Evolutionary conservation across 2,888 invertebrate genomes (phyloP), one percentile per base, ranked within the genome.

Genomic region (Pristionchus entomophagus): DNA sequence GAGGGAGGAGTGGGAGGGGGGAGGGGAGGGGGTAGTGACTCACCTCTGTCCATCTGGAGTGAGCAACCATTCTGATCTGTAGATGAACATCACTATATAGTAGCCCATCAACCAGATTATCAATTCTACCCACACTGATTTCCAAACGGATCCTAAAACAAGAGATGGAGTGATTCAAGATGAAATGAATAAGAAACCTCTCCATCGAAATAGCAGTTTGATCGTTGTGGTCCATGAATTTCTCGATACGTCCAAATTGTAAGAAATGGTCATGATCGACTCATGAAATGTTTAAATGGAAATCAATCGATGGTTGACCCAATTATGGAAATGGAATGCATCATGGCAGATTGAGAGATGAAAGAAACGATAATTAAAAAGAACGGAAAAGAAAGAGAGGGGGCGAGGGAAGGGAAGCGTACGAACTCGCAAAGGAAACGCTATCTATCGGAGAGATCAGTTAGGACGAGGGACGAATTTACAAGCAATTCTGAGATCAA

Each of bases 241-340:
- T 26, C 91, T 89, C 17, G 89, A 88, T 45, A 91, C 90, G 85
- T 92, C 92, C 53, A 90, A 89, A 86, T 90, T 91, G 86, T 92
- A 92, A n/a, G 90, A 89, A 12, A 92, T 91, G 4, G 92, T 92
- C 92, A 92, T n/a, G n/a, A n/a, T 92, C 80, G 29, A 22, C 19
- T 35, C 3, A 8, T 14, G 38, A 22, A 38, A 22, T 3, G 22
- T 4, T 26, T 29, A 29, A 69, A 38, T 22, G 65, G 38, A 12
- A 17, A n/a, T 5, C 22, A 38, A 69, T 69, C 65, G 65, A 69
- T 69, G 29, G 19, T 29, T 38, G 65, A 69, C 38, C 65, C 65
- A 38, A 59, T 59, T n/a, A 59, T 29, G 2, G 38, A 69, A 69
- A 38, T 69, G 22, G 65, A 38, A 19, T 22, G 38, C 35, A 59